These are phyloP conservation scores for Cariama cristata DNA, from an alignment of 2,113 vertebrate genomes.

Conservation along the genomic window DNA sequence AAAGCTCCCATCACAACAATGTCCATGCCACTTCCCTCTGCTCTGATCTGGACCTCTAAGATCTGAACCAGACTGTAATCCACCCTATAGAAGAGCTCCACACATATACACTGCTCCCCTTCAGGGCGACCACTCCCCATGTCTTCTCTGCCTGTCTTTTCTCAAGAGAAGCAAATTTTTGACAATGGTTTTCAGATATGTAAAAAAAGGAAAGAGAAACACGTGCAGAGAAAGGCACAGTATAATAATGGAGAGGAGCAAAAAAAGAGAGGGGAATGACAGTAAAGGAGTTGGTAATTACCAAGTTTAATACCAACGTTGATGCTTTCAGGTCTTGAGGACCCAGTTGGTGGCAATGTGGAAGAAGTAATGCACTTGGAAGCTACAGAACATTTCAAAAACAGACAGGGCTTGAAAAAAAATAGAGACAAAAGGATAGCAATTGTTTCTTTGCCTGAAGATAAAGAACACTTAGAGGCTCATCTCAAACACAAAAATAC, in stretches of 20 bases:
- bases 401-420: slow-evolving; percentile 3
- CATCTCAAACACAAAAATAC: neutral
- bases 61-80: neutral
- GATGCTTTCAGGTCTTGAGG: slow-evolving; percentile 1
- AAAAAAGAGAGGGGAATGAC: neutral
- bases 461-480: neutral
- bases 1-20: neutral
- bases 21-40: neutral
- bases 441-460: slow-evolving; percentile 27
- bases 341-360: slow-evolving; percentile 7
- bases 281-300: neutral
- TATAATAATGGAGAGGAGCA: neutral
- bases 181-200: neutral
- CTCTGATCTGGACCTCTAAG: neutral
- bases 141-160: neutral
- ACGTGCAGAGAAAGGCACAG: neutral
- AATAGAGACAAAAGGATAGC: neutral
- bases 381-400: neutral
- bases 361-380: neutral
- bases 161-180: neutral
- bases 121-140: neutral
- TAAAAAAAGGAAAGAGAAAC: neutral
- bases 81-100: neutral
- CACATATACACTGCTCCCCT: neutral
- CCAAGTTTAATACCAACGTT: neutral